phyloP scores from a whole-genome alignment of 2,888 invertebrate species.

The Drosophila putrida region DNA sequence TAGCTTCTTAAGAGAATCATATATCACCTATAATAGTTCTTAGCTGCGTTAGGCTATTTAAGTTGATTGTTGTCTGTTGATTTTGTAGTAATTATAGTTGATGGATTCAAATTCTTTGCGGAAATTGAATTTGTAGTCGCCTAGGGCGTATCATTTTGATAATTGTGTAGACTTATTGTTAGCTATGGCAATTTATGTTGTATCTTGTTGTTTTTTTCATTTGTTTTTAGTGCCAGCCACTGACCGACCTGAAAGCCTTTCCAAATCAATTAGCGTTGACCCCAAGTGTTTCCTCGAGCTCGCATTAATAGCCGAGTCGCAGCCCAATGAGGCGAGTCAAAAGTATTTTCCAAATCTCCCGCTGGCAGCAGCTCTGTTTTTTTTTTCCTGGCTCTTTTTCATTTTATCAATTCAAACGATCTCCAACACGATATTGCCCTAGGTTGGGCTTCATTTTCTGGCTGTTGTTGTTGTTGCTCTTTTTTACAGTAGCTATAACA shows the following conservation, averaged over 20 bases:
- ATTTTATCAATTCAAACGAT: constrained; percentile 65
- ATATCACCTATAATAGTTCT: constrained; percentile 11
- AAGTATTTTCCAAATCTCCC: constrained; percentile 54
- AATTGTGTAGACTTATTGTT: constrained; percentile 53
- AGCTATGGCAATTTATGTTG: constrained; percentile 40
- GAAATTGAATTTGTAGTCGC: constrained; percentile 41
- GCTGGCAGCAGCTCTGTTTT: constrained; percentile 41
- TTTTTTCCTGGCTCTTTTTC: constrained; percentile 39
- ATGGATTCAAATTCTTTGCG: constrained; percentile 38
- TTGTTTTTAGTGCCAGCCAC: constrained; percentile 30
- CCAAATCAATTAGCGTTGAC: constrained; percentile 74
- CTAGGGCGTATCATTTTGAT: constrained; percentile 56
- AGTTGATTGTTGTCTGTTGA: constrained; percentile 1
- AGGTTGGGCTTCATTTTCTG: constrained; percentile 70
- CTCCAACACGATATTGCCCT: constrained; percentile 81
- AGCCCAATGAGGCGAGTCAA: constrained; percentile 39
- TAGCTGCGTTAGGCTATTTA: background rate
- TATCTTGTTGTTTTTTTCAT: background rate
- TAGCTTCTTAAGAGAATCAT: background rate
- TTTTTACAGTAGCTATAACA: constrained; percentile 31
- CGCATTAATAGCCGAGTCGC: constrained; percentile 52
- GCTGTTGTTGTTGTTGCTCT: constrained; percentile 29
- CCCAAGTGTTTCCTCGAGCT: constrained; percentile 63
- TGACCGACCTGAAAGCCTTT: constrained; percentile 66
- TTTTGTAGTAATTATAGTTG: constrained; percentile 35